Evolutionary conservation across 1,140 invertebrate genomes (phyloP), one percentile per base, ranked within the genome.

Genomic region (Bombus pyrosoma): DNA sequence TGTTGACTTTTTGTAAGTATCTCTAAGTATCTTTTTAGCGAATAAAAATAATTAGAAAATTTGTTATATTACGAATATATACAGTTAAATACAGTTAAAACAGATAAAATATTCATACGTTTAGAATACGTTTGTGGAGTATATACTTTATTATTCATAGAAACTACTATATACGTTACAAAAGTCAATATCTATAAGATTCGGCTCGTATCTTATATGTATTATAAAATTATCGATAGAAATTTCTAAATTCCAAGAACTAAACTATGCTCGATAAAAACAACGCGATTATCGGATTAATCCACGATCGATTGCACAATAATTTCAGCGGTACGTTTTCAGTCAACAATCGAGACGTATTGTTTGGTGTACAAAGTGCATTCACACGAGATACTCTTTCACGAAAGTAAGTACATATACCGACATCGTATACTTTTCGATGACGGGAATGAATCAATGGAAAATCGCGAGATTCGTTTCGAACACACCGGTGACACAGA

Each of bases 201-300:
- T 41, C 12, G 13, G 15, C 18, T 62, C 12, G 39, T 64, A n/a
- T 39, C 37, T 62, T 77, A 37, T 22, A 9, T 15, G 47, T 34
- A 59, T 32, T 28, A 59, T 43, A 4, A 39, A 39, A 47, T 47
- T 10, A 53, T n/a, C 13, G 41, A 39, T 34, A 3, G 4, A 34
- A 64, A 25, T n/a, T 77, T 32, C 41, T 15, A 62, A 81, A 73
- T 81, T 73, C 47, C n/a, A 22, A n/a, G 59, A 81, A 32, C 2
- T 10, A 43, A 57, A 71, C 25, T 37, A 28, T 59, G 18, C 13
- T 41, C 34, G 15, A 13, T 62, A 32, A 53, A 83, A 83, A 66
- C 34, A 34, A 28, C 34, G 37, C 15, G 47, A 25, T 47, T 41
- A 64, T 83, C 47, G 25, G 5, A 1, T 32, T 10, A 59, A 72